A percentile compares a stretch with the other conserved stretches of the same genome.
phyloP scores from a whole-genome alignment of 2,113 vertebrate genomes.

The Anthoscopus minutus region DNA sequence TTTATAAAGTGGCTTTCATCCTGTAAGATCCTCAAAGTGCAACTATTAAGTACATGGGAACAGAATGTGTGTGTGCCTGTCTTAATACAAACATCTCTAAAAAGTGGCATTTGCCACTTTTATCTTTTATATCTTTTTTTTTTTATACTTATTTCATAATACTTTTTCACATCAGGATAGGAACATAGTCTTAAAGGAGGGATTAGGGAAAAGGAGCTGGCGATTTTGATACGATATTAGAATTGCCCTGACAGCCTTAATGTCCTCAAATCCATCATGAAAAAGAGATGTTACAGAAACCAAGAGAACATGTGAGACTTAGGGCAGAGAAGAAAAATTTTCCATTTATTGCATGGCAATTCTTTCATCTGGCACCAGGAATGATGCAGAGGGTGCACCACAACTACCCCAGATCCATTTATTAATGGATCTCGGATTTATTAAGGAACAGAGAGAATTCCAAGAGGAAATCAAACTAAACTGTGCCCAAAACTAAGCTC shows the following conservation, averaged over 20 bases:
- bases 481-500: neutral
- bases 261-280: neutral
- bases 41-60: neutral
- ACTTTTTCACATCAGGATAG: neutral
- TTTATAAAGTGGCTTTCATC: conserved; percentile 25
- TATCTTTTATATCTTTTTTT: too few relatives aligned
- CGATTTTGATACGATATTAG: neutral
- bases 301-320: neutral
- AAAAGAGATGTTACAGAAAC: neutral
- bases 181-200: neutral
- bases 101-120: neutral
- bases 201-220: neutral
- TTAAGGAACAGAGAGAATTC: neutral
- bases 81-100: neutral
- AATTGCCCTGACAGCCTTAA: neutral
- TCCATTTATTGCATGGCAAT: neutral
- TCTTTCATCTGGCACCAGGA: neutral
- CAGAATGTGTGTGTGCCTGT: neutral
- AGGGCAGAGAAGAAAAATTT: neutral
- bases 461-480: neutral
- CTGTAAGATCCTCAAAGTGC: neutral
- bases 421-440: neutral
- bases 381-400: neutral
- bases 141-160: neutral
- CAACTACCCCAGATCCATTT: neutral